phyloP scores from a whole-genome alignment of 2,888 invertebrate species.

The Zele albiditarsus region DNA sequence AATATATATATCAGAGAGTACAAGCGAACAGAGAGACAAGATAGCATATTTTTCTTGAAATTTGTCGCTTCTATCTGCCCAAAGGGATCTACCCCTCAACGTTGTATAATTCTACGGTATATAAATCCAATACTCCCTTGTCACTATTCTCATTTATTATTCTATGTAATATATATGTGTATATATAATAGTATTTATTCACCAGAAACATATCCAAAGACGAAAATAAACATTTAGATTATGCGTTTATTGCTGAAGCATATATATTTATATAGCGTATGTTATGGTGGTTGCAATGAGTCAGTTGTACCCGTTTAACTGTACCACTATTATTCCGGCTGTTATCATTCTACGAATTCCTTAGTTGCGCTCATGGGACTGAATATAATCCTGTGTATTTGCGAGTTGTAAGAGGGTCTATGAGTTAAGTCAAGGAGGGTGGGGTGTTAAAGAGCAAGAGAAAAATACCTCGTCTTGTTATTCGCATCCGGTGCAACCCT shows the following conservation, averaged over 20 bases:
- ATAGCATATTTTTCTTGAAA: conserved; percentile 70
- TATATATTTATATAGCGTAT: neutral
- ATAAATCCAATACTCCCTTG: conserved; percentile 19
- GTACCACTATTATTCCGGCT: neutral
- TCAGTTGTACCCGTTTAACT: neutral
- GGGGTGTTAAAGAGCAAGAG: neutral
- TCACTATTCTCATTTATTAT: conserved; percentile 16
- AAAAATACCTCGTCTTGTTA: neutral
- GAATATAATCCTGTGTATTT: conserved; percentile 31
- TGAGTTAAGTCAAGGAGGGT: too few relatives aligned
- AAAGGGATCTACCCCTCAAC: conserved; percentile 68
- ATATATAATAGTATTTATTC: neutral
- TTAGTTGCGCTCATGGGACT: conserved; percentile 12
- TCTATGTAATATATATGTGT: neutral
- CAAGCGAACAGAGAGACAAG: neutral
- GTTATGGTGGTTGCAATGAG: conserved; percentile 20
- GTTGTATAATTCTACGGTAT: conserved; percentile 43
- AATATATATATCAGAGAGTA: neutral
- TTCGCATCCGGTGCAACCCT: neutral
- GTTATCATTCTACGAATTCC: neutral
- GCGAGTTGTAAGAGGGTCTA: neutral
- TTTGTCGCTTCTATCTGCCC: conserved; percentile 69
- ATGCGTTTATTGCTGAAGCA: conserved; percentile 9
- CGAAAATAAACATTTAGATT: conserved; percentile 37
- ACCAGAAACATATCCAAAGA: neutral